Conservation (phyloP, 2,113 vertebrate species). For the Otus sunia region DNA sequence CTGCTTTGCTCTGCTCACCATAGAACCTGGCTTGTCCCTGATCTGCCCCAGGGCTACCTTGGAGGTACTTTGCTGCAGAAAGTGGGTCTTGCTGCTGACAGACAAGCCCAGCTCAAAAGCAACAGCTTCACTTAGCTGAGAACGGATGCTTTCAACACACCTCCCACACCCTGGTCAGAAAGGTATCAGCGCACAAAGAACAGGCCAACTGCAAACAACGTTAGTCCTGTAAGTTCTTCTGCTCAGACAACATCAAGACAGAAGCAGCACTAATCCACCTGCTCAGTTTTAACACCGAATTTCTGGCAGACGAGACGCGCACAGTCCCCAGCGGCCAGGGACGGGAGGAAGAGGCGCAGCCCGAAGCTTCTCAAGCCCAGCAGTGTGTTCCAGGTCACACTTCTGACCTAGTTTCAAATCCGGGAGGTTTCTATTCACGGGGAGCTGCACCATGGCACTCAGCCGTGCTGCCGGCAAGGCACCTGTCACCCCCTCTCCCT, state of each 20-base stretch:
- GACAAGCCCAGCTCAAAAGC: neutral
- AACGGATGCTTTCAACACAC: neutral
- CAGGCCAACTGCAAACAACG: neutral
- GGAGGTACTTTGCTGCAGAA: neutral
- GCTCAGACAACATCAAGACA: neutral
- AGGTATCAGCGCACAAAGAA: accelerated
- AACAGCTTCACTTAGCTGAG: accelerated
- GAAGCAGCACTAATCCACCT: neutral
- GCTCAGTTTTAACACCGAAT: accelerated
- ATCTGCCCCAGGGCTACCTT: neutral
- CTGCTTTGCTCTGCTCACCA: neutral
- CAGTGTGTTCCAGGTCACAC: accelerated
- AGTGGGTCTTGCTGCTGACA: accelerated
- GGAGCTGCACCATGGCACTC: neutral
- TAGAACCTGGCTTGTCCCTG: neutral
- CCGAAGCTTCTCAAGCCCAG: neutral
- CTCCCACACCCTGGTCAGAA: neutral
- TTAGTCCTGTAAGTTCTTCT: accelerated
- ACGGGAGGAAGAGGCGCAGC: neutral
- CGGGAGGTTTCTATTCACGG: accelerated
- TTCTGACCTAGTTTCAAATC: slow-evolving; percentile 23
- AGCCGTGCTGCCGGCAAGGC: accelerated
- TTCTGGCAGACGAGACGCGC: neutral
- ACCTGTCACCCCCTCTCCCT: slow-evolving; percentile 37
- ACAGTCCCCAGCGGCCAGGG: neutral